Evolutionary conservation across 1,140 invertebrate genomes (phyloP), one percentile per base, ranked within the genome.

Genomic region (Drosophila santomea): DNA sequence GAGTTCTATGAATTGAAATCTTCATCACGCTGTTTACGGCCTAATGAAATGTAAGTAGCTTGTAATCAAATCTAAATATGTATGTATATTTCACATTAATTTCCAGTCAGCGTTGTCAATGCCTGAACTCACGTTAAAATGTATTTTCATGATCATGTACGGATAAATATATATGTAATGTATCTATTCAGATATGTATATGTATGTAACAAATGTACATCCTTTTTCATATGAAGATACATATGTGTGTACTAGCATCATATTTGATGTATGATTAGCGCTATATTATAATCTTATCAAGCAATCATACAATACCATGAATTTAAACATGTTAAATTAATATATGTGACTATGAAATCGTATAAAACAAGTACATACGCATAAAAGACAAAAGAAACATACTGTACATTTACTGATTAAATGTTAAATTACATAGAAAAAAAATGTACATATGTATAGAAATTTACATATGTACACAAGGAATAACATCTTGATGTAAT

Each of bases 1-100:
- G 67, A 71, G 39, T 71, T 71, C n/a, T 71, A 71, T 38, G 51
- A 71, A 38, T 55, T 71, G 15, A 71, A 71, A 25, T 71, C 67
- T 25, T 71, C 67, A 11, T 68, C 63, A 10, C 64, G 67, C 4
- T 71, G 63, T 50, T 44, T 71, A 41, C 67, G 67, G 47, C 57
- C 50, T 6, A 43, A 57, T 17, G 67, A 71, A 69, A 69, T 71
- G 67, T 71, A 57, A 71, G 67, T 69, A 54, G 2, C 11, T 35
- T 43, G 35, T 51, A 39, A 14, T 36, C 5, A 11, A 45, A 20
- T 47, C 3, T 11, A n/a, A 35, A 35, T 36, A 36, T 38, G 14
- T 52, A 32, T 35, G 14, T 52, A 32, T 35, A 7, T 35, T 44
- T 10, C 15, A 44, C 15, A 44, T 17, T 15, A 7, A 43, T 10